These are phyloP conservation scores for Zaprionus camerounensis DNA, from an alignment of 1,140 invertebrate genomes.

Conservation along the genomic window DNA sequence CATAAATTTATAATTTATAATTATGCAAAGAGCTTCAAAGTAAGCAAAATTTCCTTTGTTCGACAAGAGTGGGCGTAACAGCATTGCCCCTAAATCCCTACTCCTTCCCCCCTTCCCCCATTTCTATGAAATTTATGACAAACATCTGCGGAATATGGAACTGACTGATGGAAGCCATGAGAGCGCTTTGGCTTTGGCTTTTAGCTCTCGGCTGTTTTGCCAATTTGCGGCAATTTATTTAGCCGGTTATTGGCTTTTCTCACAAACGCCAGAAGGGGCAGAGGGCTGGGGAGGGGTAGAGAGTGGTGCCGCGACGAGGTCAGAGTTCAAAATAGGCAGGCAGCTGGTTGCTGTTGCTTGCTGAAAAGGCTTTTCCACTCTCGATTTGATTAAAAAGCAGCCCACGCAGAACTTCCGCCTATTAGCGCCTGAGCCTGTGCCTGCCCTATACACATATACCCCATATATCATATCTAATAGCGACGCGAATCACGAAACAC, in stretches of 20 bases:
- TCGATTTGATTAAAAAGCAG: conserved; percentile 35
- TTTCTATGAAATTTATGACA: conserved; percentile 15
- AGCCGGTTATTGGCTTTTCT: conserved; percentile 30
- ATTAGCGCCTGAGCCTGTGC: background rate
- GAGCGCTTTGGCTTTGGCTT: conserved; percentile 20
- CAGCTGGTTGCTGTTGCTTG: conserved; percentile 7
- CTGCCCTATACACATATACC: background rate
- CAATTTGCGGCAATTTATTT: conserved; percentile 44
- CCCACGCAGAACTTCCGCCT: background rate
- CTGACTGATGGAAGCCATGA: conserved; percentile 17
- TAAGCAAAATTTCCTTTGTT: background rate
- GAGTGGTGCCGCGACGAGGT: background rate
- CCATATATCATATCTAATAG: conserved; percentile 62
- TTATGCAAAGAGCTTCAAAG: conserved; percentile 3
- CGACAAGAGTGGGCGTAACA: no score
- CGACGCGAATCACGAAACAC: conserved; percentile 1
- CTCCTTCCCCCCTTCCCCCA: background rate
- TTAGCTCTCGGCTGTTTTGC: conserved; percentile 12
- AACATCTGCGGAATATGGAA: conserved; percentile 25
- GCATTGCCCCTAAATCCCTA: background rate
- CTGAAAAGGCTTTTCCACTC: conserved; percentile 22
- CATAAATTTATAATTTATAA: conserved; percentile 11
- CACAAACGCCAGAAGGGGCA: background rate
- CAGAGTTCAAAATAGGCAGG: conserved; percentile 12
- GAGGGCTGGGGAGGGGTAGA: background rate